phyloP scores from a whole-genome alignment of 2,888 invertebrate genomes.

The Eristalis tenax region DNA sequence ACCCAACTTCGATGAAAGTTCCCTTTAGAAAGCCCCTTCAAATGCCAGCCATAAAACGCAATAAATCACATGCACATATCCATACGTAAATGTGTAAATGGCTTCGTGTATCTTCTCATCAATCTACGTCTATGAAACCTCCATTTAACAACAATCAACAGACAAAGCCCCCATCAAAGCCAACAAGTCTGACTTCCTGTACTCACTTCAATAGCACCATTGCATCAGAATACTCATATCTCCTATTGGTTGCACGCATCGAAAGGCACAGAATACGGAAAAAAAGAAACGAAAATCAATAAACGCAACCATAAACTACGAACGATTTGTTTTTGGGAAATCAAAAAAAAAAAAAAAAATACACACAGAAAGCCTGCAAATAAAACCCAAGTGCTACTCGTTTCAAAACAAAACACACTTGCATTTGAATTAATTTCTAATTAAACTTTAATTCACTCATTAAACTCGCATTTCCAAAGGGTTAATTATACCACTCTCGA shows the following conservation, averaged over 20 bases:
- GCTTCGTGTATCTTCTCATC: background rate
- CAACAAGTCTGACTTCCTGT: background rate
- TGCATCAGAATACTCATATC: constrained; percentile 32
- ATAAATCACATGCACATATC: background rate
- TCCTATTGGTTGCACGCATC: constrained; percentile 30
- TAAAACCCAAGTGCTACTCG: constrained; percentile 19
- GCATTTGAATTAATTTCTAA: constrained; percentile 61
- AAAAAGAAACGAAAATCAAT: constrained; percentile 20
- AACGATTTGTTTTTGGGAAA: constrained; percentile 45
- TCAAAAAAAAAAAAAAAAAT: background rate
- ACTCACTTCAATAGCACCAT: constrained; percentile 7
- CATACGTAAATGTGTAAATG: background rate
- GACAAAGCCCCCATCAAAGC: background rate
- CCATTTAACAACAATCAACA: background rate
- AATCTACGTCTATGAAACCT: background rate
- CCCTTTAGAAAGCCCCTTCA: background rate
- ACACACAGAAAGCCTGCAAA: background rate
- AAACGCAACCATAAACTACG: constrained; percentile 42
- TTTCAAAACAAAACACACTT: constrained; percentile 44
- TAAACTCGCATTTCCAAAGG: constrained; percentile 59
- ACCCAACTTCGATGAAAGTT: no score
- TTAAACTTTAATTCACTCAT: constrained; percentile 63
- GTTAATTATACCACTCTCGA: constrained; percentile 41
- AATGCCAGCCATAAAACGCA: background rate
- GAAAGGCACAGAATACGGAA: background rate